A percentile compares a stretch with the other conserved stretches of the same genome.
phyloP scores from a whole-genome alignment of 2,888 invertebrate genomes.

The Troglohyphantes excavatus region DNA sequence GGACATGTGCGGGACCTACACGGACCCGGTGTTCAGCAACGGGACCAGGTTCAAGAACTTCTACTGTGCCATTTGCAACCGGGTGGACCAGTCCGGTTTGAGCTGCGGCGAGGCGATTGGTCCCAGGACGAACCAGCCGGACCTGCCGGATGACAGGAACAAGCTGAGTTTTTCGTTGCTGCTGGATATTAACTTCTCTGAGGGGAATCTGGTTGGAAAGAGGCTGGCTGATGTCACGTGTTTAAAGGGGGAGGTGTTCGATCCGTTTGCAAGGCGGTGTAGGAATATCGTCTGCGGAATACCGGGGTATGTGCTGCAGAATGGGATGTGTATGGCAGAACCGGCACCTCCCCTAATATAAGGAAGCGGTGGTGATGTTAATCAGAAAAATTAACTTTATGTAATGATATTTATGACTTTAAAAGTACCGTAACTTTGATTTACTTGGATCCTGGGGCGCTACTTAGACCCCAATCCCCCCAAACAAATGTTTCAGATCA shows the following conservation, averaged over 20 bases:
- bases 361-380: too few relatives aligned
- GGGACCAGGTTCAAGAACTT: constrained; percentile 62
- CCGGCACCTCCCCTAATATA: constrained; percentile 6
- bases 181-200: constrained; percentile 67
- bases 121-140: constrained; percentile 26
- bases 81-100: constrained; percentile 46
- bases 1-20: constrained; percentile 46
- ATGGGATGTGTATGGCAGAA: constrained; percentile 56
- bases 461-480: too few relatives aligned
- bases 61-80: constrained; percentile 70
- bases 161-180: constrained; percentile 65
- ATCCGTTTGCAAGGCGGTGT: constrained; percentile 65
- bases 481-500: too few relatives aligned
- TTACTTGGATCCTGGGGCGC: too few relatives aligned
- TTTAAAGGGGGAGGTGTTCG: constrained; percentile 59
- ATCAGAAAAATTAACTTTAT: too few relatives aligned
- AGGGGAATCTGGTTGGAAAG: constrained; percentile 64
- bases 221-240: constrained; percentile 23
- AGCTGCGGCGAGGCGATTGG: constrained; percentile 60
- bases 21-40: constrained; percentile 60
- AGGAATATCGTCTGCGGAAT: constrained; percentile 70
- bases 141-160: constrained; percentile 24
- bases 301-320: constrained; percentile 59
- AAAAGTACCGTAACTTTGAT: neutral
- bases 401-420: neutral